phyloP scores from a whole-genome alignment of 2,797 vertebrate species.

The Podarcis lilfordi region DNA sequence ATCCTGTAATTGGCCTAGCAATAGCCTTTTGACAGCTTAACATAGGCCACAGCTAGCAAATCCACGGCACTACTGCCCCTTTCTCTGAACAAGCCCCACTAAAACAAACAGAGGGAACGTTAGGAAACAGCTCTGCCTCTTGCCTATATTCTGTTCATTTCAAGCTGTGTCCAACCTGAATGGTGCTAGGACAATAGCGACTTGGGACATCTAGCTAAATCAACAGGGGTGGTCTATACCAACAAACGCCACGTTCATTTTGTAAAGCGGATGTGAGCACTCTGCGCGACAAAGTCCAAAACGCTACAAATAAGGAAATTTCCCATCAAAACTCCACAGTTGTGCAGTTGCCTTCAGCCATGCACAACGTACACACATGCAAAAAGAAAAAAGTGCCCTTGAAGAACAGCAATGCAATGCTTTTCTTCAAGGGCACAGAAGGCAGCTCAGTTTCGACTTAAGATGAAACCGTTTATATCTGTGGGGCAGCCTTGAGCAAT shows the following conservation, averaged over 20 bases:
- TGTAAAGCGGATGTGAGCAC: neutral
- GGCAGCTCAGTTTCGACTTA: neutral
- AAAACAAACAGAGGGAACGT: neutral
- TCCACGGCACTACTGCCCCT: rapidly evolving
- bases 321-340: neutral
- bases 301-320: neutral
- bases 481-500: neutral
- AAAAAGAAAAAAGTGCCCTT: neutral
- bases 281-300: neutral
- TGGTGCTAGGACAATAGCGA: rapidly evolving
- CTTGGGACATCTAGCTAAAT: rapidly evolving
- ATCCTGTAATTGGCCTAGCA: neutral
- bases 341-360: neutral
- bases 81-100: neutral
- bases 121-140: neutral
- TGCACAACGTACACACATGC: neutral
- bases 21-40: neutral
- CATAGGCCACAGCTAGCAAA: neutral
- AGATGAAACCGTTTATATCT: neutral
- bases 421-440: neutral
- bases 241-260: neutral
- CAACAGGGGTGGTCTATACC: neutral
- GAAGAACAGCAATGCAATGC: neutral
- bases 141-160: neutral
- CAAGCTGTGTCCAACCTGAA: rapidly evolving